phyloP scores from a whole-genome alignment of 2,113 vertebrate species.

The Syngnathoides biaculeatus region DNA sequence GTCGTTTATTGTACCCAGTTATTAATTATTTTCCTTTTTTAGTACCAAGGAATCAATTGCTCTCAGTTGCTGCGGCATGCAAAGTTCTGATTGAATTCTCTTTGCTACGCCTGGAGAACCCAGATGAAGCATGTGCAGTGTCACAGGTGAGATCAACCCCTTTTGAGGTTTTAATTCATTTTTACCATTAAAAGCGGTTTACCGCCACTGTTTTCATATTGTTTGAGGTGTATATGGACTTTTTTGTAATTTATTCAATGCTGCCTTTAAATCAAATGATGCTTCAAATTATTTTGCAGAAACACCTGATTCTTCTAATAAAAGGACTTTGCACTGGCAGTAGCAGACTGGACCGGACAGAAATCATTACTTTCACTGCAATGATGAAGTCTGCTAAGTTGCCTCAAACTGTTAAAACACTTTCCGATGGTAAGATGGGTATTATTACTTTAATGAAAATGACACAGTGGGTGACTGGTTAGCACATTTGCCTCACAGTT shows the following conservation, averaged over 20 bases:
- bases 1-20: background rate
- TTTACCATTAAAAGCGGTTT: background rate
- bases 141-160: slow-evolving; percentile 82
- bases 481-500: too few species aligned
- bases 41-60: slow-evolving; percentile 95
- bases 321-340: slow-evolving; percentile 97
- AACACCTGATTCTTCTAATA: slow-evolving; percentile 97
- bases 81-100: slow-evolving; percentile 98
- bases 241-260: background rate
- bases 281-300: slow-evolving; percentile 66
- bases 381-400: slow-evolving; percentile 99
- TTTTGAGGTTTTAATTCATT: background rate
- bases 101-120: slow-evolving; percentile 91
- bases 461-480: background rate
- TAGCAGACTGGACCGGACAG: slow-evolving; percentile 93
- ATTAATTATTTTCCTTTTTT: slow-evolving; percentile 7
- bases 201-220: background rate
- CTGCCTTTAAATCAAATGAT: background rate
- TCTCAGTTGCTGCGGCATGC: slow-evolving; percentile 93
- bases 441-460: background rate
- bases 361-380: slow-evolving; percentile 98
- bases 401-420: slow-evolving; percentile 95
- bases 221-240: background rate
- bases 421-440: slow-evolving; percentile 86
- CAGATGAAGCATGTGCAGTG: slow-evolving; percentile 96